Evolutionary conservation across 53 echinoderm and acorn worm genomes (phyloP).

Genomic region (Arbacia lixula): DNA sequence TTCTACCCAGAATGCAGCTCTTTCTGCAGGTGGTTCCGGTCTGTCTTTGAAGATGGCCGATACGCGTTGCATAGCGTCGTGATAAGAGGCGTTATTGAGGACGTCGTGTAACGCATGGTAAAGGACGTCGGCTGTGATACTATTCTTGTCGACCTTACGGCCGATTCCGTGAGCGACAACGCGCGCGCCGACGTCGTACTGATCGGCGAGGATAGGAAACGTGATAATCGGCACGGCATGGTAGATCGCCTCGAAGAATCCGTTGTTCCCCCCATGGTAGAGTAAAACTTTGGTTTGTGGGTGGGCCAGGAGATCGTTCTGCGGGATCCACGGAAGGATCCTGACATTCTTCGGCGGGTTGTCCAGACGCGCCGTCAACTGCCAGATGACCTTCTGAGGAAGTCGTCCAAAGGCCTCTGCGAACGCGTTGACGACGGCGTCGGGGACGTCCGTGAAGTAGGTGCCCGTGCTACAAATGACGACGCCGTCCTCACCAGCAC

Average conservation of each 20-base stretch:
- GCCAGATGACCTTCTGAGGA: slow-evolving; percentile 43
- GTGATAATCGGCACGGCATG: slow-evolving; percentile 56
- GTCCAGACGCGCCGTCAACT: background rate
- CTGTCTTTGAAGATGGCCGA: slow-evolving; percentile 32
- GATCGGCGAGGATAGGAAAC: slow-evolving; percentile 31
- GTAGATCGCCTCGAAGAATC: slow-evolving; percentile 64
- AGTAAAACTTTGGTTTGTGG: slow-evolving; percentile 21
- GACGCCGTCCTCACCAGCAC: slow-evolving; percentile 23
- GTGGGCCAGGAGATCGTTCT: slow-evolving; percentile 48
- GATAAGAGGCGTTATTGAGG: background rate
- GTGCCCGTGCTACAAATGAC: slow-evolving; percentile 23
- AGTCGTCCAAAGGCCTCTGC: slow-evolving; percentile 22
- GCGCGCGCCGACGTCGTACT: slow-evolving; percentile 27
- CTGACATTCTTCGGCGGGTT: slow-evolving; percentile 7
- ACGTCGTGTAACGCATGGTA: slow-evolving; percentile 19
- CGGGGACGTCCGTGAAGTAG: slow-evolving; percentile 27
- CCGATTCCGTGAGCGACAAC: slow-evolving; percentile 47
- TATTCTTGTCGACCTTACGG: slow-evolving; percentile 18
- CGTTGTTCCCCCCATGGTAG: slow-evolving; percentile 66
- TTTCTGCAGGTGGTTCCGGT: slow-evolving; percentile 9
- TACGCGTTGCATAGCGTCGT: background rate
- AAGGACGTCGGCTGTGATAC: slow-evolving; percentile 21
- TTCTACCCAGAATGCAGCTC: slow-evolving; percentile 35
- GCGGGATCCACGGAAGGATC: slow-evolving; percentile 35
- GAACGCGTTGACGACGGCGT: slow-evolving; percentile 3